Base-by-base conservation (phyloP, 2,113 vertebrate species). In the Cryptotis parvus region DNA sequence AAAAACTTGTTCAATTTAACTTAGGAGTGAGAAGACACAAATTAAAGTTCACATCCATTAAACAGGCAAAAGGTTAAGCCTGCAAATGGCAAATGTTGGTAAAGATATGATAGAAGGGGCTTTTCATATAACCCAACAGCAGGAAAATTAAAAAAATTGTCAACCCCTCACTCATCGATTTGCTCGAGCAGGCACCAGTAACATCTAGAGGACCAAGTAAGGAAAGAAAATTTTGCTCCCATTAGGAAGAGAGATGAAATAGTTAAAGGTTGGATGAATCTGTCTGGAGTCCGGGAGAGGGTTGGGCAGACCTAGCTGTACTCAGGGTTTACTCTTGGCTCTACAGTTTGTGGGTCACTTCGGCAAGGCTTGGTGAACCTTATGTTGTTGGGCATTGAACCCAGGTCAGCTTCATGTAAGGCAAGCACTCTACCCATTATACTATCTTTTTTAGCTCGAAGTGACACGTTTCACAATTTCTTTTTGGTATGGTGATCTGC, bases 1-100 rank as follows among this genome's bases (percentile, higher is more conserved):
- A 43, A 77, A 20, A 7, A 37, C 29, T 66, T 65, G 18, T 16
- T 78, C 77, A 65, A 18, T 35, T 76, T 81, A 69, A 80, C 35
- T 84, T n/a, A 33, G 33, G 58, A 58, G 3, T 58, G 43, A 94
- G 68, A 90, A 87, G 45, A 74, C 39, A 10, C 18, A 84, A 94
- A 79, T 24, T 43, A 65, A 87, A 79, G 61, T 49, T 74, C 37
- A 29, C 27, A 78, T 1, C 29, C 58, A 90, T 31, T 39, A 55
- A 29, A 45, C 6, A 86, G 58, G 37, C 6, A 75, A 78, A n/a
- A 69, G 16, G 43, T 73, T 27, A 16, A 49, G 35, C 84, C 15
- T 79, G 9, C 45, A 43, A 68, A 81, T 22, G 37, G n/a, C 41
- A 72, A 45, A 12, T 5, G 14, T 35, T 78, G 29, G 18, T 61